phyloP scores from a whole-genome alignment of 2,797 vertebrate species.

The Arnoldichthys spilopterus region DNA sequence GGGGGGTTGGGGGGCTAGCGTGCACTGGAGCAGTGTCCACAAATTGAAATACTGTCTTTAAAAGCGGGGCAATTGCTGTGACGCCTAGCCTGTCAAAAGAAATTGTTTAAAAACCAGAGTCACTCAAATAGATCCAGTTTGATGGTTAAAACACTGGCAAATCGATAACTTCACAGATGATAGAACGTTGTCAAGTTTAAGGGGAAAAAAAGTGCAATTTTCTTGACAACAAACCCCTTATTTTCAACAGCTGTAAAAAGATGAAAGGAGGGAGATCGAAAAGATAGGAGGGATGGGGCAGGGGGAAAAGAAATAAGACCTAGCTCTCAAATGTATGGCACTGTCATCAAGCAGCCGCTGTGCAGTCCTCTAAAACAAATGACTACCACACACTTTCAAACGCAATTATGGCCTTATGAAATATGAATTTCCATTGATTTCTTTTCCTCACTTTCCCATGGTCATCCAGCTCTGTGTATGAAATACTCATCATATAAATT shows the following conservation, averaged over 20 bases:
- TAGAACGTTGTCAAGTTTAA: constrained; percentile 68
- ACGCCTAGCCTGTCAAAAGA: constrained; percentile 69
- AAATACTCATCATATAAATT: constrained; percentile 82
- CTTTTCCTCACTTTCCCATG: constrained; percentile 75
- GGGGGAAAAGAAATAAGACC: constrained; percentile 62
- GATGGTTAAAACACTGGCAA: constrained; percentile 85
- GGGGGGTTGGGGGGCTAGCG: constrained; percentile 21
- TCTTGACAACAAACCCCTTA: constrained; percentile 79
- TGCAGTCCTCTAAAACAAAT: constrained; percentile 61
- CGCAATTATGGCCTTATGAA: constrained; percentile 87
- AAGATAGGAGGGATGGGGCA: constrained; percentile 58
- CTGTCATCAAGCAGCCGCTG: constrained; percentile 61
- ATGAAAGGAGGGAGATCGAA: constrained; percentile 66
- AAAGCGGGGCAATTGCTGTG: constrained; percentile 67
- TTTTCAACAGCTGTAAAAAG: constrained; percentile 72
- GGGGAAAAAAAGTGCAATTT: constrained; percentile 71
- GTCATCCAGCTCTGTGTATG: constrained; percentile 79
- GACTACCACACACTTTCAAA: constrained; percentile 73
- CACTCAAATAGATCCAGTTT: constrained; percentile 76
- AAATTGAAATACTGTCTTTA: constrained; percentile 77
- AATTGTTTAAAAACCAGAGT: constrained; percentile 82
- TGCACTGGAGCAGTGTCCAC: constrained; percentile 60
- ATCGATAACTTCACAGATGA: constrained; percentile 84
- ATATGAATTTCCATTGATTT: constrained; percentile 91
- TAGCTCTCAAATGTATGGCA: constrained; percentile 58